Percentiles rank a stretch among this genome's conserved stretches.
Evolutionary conservation across 1,140 invertebrate species (phyloP).

Genomic region (Drosophila grimshawi): DNA sequence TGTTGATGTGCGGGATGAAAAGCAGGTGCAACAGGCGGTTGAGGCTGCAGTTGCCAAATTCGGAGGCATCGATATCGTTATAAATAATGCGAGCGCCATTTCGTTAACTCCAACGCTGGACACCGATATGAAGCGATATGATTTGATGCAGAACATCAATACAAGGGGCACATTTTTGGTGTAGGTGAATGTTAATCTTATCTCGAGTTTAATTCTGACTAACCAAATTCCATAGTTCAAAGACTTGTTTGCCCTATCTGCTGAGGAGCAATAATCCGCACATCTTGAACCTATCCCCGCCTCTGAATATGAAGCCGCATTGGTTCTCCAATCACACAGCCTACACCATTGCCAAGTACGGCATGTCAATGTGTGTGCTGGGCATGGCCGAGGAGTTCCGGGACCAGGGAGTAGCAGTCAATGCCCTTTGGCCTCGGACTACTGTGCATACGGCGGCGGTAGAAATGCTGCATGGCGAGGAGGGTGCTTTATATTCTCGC

Average conservation of each 20-base stretch:
- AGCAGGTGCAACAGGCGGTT: slow-evolving; percentile 92
- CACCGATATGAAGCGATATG: slow-evolving; percentile 98
- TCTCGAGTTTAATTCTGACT: not conserved
- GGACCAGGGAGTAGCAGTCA: slow-evolving; percentile 94
- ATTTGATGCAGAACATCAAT: slow-evolving; percentile 97
- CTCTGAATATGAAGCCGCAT: slow-evolving; percentile 93
- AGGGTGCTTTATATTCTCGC: slow-evolving; percentile 89
- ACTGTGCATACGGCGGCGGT: slow-evolving; percentile 98
- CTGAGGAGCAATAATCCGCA: slow-evolving; percentile 96
- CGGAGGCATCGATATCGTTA: slow-evolving; percentile 97
- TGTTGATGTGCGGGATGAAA: slow-evolving; percentile 96
- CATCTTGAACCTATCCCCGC: slow-evolving; percentile 98
- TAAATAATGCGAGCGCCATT: slow-evolving; percentile 99
- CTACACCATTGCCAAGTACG: slow-evolving; percentile 99
- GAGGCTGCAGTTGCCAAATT: slow-evolving; percentile 94
- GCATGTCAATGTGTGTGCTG: slow-evolving; percentile 99
- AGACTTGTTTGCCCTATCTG: slow-evolving; percentile 95
- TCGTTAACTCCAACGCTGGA: slow-evolving; percentile 93
- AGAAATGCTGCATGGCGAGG: slow-evolving; percentile 97
- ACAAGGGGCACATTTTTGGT: slow-evolving; percentile 96
- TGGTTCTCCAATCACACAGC: slow-evolving; percentile 98
- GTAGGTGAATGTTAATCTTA: slow-evolving; percentile 86
- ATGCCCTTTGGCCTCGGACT: slow-evolving; percentile 98
- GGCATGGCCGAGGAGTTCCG: slow-evolving; percentile 98
- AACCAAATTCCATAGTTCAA: slow-evolving; percentile 94